Conservation (phyloP, 2,797 vertebrate species). For the Synaphobranchus kaupii region DNA sequence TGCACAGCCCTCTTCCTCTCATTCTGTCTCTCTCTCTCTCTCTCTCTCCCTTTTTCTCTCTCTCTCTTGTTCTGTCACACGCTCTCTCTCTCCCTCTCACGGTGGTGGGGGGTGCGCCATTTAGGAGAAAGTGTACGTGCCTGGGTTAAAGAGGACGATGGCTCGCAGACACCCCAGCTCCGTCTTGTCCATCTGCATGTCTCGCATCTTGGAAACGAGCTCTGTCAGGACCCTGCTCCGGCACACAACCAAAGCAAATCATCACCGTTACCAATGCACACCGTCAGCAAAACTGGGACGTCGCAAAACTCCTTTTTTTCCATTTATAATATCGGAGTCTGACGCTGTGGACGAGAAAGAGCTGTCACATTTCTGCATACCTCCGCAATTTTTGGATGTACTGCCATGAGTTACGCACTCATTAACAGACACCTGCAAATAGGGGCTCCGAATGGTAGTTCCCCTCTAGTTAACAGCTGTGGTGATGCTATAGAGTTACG, state of each 20-base stretch:
- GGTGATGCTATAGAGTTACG: too few species aligned
- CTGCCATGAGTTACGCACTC: too few species aligned
- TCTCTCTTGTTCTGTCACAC: too few species aligned
- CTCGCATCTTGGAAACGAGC: constrained; percentile 85
- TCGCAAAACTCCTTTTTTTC: too few species aligned
- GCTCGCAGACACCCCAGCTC: constrained; percentile 85
- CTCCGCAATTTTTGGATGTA: constrained; percentile 21
- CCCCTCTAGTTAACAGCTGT: too few species aligned
- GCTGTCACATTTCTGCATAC: constrained; percentile 36
- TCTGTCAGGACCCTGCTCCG: constrained; percentile 78
- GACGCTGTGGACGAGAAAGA: constrained; percentile 24
- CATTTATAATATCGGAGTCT: too few species aligned
- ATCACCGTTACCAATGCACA: neutral
- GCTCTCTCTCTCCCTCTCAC: neutral
- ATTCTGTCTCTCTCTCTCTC: too few species aligned
- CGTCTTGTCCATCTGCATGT: constrained; percentile 90
- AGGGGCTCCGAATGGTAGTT: too few species aligned
- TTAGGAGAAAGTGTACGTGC: constrained; percentile 46
- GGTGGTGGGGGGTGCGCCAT: neutral
- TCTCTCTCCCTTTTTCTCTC: neutral
- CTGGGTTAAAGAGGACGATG: constrained; percentile 86
- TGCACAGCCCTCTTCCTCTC: too few species aligned
- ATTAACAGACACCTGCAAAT: too few species aligned
- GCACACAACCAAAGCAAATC: neutral
- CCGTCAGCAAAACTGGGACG: neutral